Percentiles rank a stretch among this genome's conserved stretches.
Conservation (phyloP, 2,113 vertebrate genomes). For the Scomber japonicus region DNA sequence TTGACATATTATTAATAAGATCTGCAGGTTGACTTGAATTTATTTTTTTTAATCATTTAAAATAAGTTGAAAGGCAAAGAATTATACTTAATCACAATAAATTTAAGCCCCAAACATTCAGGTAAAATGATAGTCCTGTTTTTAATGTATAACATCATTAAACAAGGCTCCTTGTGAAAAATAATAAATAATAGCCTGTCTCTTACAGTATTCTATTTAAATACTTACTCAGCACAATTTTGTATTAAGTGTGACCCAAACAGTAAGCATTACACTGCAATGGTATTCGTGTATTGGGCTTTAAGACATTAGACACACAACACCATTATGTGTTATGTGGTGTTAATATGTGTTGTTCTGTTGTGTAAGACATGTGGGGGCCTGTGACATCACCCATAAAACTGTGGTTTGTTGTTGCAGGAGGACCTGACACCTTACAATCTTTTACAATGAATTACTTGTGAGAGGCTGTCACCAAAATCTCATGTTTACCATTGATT, state of each 20-base stretch:
- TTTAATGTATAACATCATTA: not conserved
- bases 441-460: slow-evolving; percentile 10
- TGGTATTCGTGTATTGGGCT: not conserved
- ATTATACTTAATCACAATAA: too few species aligned
- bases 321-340: too few species aligned
- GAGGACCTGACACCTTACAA: slow-evolving; percentile 8
- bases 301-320: not conserved
- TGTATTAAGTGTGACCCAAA: too few species aligned
- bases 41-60: too few species aligned
- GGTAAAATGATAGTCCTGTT: too few species aligned
- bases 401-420: not conserved
- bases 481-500: slow-evolving; percentile 7
- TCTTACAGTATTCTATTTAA: not conserved
- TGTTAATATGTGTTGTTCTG: too few species aligned
- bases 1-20: too few species aligned
- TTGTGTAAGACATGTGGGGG: too few species aligned
- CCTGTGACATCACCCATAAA: too few species aligned
- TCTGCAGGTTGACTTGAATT: too few species aligned
- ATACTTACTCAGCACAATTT: not conserved
- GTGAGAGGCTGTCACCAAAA: slow-evolving; percentile 35
- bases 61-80: too few species aligned
- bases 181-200: not conserved
- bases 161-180: not conserved
- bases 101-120: too few species aligned
- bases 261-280: not conserved